A percentile compares a stretch with the other conserved stretches of the same genome.
These are phyloP conservation scores for Rosalia funebris DNA, from an alignment of 2,888 invertebrate genomes.

Conservation along the genomic window DNA sequence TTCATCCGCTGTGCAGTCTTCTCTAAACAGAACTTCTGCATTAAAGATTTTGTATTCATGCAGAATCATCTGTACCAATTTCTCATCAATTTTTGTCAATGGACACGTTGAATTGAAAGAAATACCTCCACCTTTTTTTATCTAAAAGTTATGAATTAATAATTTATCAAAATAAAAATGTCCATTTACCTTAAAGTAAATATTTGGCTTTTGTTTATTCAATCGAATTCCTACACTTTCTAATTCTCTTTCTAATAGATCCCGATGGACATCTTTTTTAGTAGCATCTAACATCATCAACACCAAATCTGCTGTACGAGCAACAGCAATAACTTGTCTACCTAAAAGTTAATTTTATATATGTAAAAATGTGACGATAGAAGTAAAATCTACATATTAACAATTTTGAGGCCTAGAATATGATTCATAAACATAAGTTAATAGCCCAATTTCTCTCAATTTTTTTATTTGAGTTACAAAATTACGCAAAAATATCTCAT, in stretches of 20 bases:
- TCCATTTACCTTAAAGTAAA: constrained; percentile 89
- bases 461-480: no score
- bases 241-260: constrained; percentile 90
- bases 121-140: constrained; percentile 95
- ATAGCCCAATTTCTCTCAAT: no score
- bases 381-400: no score
- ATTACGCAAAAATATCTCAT: no score
- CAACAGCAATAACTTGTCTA: constrained; percentile 91
- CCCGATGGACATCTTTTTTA: constrained; percentile 95
- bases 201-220: constrained; percentile 95
- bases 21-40: constrained; percentile 94
- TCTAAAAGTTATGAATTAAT: constrained; percentile 62
- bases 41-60: constrained; percentile 99
- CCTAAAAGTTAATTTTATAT: constrained; percentile 42
- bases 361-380: no score
- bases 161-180: background rate
- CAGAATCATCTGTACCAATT: constrained; percentile 96
- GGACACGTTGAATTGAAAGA: constrained; percentile 97
- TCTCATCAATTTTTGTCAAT: constrained; percentile 93
- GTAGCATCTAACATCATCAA: constrained; percentile 99
- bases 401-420: no score
- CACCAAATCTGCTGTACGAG: constrained; percentile 96
- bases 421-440: no score
- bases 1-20: constrained; percentile 95
- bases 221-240: constrained; percentile 98